These are phyloP conservation scores for Drosophila ogumai DNA, from an alignment of 1,140 invertebrate species.

Conservation along the genomic window DNA sequence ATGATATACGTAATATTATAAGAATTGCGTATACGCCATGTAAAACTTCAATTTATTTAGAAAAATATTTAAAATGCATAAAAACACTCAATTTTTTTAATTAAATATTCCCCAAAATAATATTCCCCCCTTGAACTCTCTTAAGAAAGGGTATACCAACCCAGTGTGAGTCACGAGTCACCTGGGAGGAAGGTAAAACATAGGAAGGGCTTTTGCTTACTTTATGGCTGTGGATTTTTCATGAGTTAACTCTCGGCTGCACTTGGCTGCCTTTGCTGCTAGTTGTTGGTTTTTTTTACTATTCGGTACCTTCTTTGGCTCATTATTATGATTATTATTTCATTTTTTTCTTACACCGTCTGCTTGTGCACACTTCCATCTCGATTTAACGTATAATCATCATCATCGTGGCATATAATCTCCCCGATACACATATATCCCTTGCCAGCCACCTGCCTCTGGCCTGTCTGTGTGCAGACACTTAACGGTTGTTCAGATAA, in stretches of 20 bases:
- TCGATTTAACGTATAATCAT: slow-evolving; percentile 74
- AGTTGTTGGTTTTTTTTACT: slow-evolving; percentile 19
- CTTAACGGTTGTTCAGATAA: slow-evolving; percentile 73
- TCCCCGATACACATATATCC: slow-evolving; percentile 31
- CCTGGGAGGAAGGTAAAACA: neutral
- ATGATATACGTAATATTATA: no score
- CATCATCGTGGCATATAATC: slow-evolving; percentile 68
- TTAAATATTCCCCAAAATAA: neutral
- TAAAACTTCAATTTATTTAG: neutral
- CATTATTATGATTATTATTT: slow-evolving; percentile 70
- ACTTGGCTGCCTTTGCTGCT: slow-evolving; percentile 59
- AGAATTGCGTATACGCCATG: neutral
- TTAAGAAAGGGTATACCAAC: slow-evolving; percentile 7
- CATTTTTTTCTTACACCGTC: slow-evolving; percentile 39
- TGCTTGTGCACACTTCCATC: slow-evolving; percentile 51
- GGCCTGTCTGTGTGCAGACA: slow-evolving; percentile 48
- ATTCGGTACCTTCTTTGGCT: slow-evolving; percentile 43
- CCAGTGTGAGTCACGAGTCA: slow-evolving; percentile 56
- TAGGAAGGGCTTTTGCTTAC: slow-evolving; percentile 37
- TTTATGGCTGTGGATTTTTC: slow-evolving; percentile 71
- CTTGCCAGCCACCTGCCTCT: slow-evolving; percentile 25
- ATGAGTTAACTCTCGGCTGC: slow-evolving; percentile 75
- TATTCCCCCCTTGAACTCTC: no score
- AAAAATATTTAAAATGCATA: neutral
- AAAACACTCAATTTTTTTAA: neutral